Base-by-base conservation (phyloP, 2,888 invertebrate species). In the Sesia bembeciformis region DNA sequence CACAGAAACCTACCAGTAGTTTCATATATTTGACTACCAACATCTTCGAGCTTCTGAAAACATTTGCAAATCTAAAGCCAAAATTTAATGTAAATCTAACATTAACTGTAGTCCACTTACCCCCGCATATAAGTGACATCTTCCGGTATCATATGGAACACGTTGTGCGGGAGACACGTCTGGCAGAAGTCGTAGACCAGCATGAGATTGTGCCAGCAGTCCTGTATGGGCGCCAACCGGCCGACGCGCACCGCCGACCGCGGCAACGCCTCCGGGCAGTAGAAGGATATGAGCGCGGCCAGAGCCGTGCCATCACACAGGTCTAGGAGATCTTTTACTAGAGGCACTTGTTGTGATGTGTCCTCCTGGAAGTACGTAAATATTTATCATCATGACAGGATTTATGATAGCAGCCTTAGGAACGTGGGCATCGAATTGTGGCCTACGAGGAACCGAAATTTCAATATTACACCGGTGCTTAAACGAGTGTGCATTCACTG, bases 131-230 rank as follows among this genome's bases (percentile, higher is more conserved):
- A 98, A 46, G 97, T 95, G 64, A 98, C 94, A 82, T 98, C 98
- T 82, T 98, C 98, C n/a, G 97, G 96, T 84, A 94, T 93, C 92
- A 98, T 94, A 83, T 97, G 97, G 91, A 97, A 97, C 78, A 96
- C 94, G 72, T 95, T 93, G 77, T 94, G 94, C 69, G 97, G 97
- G 80, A 98, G 91, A 80, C 94, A 93, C 72, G 93, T 92, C 70
- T 92, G 91, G 78, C 97, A 97, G 90, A 98, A 98, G 75, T 94
- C 93, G 79, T 94, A 93, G 60, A 98, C 95, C 73, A 97, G 91
- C 81, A 95, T 93, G 54, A 98, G 92, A 89, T 98, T 98, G 88
- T 97, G 95, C 67, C 98, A 91, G 65, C 96, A 97, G 86, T 98
- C 97, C 64, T 96, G 95, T 58, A 96, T 94, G 58, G 94, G 94